Evolutionary conservation across 2,113 vertebrate species (phyloP).

Genomic region (Chiloscyllium plagiosum): DNA sequence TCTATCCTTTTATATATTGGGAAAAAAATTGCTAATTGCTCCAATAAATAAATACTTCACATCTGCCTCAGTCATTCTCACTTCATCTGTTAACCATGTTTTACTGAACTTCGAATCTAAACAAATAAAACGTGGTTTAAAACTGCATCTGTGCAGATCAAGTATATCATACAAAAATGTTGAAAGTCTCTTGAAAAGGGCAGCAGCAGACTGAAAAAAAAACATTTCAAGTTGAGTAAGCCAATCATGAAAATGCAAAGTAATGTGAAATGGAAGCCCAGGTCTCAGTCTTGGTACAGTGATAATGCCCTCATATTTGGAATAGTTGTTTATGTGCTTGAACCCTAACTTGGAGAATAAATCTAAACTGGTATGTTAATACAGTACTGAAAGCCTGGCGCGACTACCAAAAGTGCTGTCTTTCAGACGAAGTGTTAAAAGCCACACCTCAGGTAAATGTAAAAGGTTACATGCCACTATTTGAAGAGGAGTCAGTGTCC

Average conservation of each 20-base stretch:
- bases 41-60: background rate
- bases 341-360: background rate
- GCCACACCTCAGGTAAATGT: background rate
- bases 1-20: background rate
- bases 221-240: background rate
- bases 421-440: background rate
- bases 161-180: background rate
- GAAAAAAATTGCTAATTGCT: background rate
- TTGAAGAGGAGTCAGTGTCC: background rate
- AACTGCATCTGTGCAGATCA: background rate
- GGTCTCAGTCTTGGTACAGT: background rate
- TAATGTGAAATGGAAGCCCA: background rate
- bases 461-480: background rate
- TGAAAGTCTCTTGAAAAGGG: background rate
- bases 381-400: background rate
- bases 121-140: background rate
- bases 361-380: background rate
- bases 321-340: background rate
- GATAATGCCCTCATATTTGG: background rate
- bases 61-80: background rate
- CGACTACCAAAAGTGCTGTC: background rate
- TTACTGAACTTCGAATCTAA: background rate
- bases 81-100: background rate
- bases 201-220: background rate
- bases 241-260: background rate